Evolutionary conservation across 2,797 vertebrate species (phyloP), one percentile per base, ranked within the genome.

Genomic region (Varecia variegata): DNA sequence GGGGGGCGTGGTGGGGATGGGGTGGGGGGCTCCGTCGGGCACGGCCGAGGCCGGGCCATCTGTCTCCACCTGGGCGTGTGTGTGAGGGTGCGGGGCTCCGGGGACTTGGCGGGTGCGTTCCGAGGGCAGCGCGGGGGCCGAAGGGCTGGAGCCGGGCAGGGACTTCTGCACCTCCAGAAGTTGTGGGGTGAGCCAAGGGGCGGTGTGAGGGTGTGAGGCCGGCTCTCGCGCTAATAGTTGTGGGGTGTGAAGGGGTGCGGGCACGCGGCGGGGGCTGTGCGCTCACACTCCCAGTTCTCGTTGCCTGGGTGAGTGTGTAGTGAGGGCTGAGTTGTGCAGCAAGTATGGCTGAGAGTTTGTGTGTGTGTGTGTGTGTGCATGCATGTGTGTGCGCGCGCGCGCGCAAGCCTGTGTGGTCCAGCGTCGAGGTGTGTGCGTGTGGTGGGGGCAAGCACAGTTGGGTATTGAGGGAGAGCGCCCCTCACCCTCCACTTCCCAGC

Each of bases 1-100:
- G 50, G 97, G 97, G 91, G 97, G 93, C 95, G 97, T 94, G 95
- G 97, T 93, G 93, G 96, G 35, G 71, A 32, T 84, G 82, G 73
- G 93, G 35, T 43, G 67, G 93, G 94, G 94, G 88, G 67, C 82
- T 67, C 50, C 35, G 35, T 8, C 1, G 83, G 62, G 76, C 91
- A 27, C 50, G 70, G 91, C 89, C 8, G 80, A 62, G 88, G 74
- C 95, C 8, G 56, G 89, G 91, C 93, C 85, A 21, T 88, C 76
- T n/a, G 92, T 45, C 74, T 17, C 71, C 54, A 81, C 58, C 83
- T 50, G 73, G 65, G 83, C 35, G 77, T 13, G 81, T 18, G 80
- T 52, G 74, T 12, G 47, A 25, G 90, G 45, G 30, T 13, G 87
- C 14, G 68, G 43, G 74, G 82, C 60, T 21, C 18, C 0, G 68